Evolutionary conservation across 1,140 invertebrate genomes (phyloP).

Genomic region (Nasonia vitripennis): DNA sequence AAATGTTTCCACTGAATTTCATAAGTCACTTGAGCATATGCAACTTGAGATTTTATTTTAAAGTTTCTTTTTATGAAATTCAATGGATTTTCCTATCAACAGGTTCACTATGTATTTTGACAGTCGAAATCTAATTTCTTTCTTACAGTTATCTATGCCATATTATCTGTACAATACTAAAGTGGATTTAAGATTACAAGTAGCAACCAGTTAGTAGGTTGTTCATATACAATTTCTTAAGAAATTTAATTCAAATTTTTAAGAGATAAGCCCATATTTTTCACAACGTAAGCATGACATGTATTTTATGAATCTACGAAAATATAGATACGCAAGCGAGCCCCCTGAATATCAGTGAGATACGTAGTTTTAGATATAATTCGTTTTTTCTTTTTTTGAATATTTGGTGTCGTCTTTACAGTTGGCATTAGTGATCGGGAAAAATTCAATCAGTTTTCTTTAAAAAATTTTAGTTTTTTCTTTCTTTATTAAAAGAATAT

Average conservation of each 20-base stretch:
- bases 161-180: constrained; percentile 29
- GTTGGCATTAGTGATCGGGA: constrained; percentile 10
- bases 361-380: not conserved
- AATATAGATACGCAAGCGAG: constrained; percentile 12
- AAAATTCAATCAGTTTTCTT: constrained; percentile 8
- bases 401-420: constrained; percentile 18
- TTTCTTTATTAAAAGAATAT: constrained; percentile 38
- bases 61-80: constrained; percentile 27
- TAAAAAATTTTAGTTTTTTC: not conserved
- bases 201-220: not conserved
- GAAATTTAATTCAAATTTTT: not conserved
- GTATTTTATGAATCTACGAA: not conserved
- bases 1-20: constrained; percentile 39
- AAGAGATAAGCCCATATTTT: constrained; percentile 3
- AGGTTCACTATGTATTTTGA: constrained; percentile 20
- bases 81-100: constrained; percentile 27
- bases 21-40: constrained; percentile 4
- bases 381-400: not conserved
- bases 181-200: constrained; percentile 27
- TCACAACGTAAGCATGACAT: not conserved
- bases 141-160: constrained; percentile 32
- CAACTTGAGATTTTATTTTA: not conserved
- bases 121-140: constrained; percentile 19
- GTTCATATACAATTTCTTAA: constrained; percentile 15
- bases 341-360: not conserved